phyloP scores from a whole-genome alignment of 2,113 vertebrate species.

The Zosterops hypoxanthus region DNA sequence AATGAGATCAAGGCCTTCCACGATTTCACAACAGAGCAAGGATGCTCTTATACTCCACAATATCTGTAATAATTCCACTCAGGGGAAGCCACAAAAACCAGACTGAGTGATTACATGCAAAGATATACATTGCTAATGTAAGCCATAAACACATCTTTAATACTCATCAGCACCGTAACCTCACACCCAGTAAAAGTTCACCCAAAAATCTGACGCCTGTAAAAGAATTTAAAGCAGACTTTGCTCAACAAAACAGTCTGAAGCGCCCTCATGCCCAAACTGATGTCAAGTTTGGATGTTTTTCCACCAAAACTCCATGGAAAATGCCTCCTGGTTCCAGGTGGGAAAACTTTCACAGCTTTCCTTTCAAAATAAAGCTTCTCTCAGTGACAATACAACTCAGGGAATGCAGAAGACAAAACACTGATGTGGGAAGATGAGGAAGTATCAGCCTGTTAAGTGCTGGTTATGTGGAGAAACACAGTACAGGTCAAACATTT shows the following conservation, averaged over 20 bases:
- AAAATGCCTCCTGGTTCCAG: not conserved
- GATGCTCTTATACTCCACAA: not conserved
- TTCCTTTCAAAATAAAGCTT: not conserved
- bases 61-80: not conserved
- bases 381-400: not conserved
- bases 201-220: not conserved
- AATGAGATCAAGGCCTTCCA: not conserved
- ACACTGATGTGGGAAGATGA: not conserved
- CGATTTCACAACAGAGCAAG: not conserved
- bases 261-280: not conserved
- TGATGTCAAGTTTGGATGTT: not conserved
- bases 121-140: not conserved
- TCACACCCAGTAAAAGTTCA: not conserved
- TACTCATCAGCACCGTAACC: not conserved
- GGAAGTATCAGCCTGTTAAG: not conserved
- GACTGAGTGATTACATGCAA: not conserved
- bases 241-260: not conserved
- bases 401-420: not conserved
- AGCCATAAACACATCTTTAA: slow-evolving; percentile 15
- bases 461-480: not conserved
- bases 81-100: not conserved
- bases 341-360: not conserved
- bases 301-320: not conserved
- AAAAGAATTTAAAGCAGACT: not conserved
- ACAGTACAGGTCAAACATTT: not conserved